Evolutionary conservation across 2,888 invertebrate genomes (phyloP), one percentile per base, ranked within the genome.

Genomic region (Labia minor): DNA sequence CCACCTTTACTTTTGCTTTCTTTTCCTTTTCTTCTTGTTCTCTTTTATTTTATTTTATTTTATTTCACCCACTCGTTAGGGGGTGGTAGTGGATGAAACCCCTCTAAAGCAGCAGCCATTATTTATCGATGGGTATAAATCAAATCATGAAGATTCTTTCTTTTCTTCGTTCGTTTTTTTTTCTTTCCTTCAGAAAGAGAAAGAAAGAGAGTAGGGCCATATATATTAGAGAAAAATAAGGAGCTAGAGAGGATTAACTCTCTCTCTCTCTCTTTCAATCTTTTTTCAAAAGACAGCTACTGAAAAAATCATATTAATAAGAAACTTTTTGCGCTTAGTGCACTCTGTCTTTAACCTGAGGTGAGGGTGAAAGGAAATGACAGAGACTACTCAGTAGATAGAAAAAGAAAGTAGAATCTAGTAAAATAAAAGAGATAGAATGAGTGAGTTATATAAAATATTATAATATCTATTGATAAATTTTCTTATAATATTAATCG

Each of bases 51-150:
- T 49, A n/a, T 49, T 49, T 49, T 49, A 8, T 49, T 14, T 49
- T 49, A n/a, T 14, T 11, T 16, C 49, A 49, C 49, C 49, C 49
- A n/a, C 6, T 49, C 49, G 49, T 4, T 49, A 14, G 49, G 14
- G 3, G 49, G n/a, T n/a, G n/a, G n/a, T n/a, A n/a, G n/a, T n/a
- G n/a, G n/a, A n/a, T n/a, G n/a, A n/a, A 49, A 49, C 49, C 49
- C 49, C 14, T 14, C 6, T 8, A 49, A 49, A 49, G 49, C 49
- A 49, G 49, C 49, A 49, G 49, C 49, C 49, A 49, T 49, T 49
- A 49, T 49, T 49, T 49, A 49, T 49, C 49, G 49, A 49, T 49
- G 49, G 49, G 49, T 49, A 49, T 49, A 49, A 49, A 49, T 49
- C 49, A 49, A 49, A 49, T 49, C 49, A 49, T 49, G 49, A 49